A percentile compares a stretch with the other conserved stretches of the same genome.
Evolutionary conservation across 1,140 invertebrate genomes (phyloP).

Genomic region (Teleogryllus occipitalis): DNA sequence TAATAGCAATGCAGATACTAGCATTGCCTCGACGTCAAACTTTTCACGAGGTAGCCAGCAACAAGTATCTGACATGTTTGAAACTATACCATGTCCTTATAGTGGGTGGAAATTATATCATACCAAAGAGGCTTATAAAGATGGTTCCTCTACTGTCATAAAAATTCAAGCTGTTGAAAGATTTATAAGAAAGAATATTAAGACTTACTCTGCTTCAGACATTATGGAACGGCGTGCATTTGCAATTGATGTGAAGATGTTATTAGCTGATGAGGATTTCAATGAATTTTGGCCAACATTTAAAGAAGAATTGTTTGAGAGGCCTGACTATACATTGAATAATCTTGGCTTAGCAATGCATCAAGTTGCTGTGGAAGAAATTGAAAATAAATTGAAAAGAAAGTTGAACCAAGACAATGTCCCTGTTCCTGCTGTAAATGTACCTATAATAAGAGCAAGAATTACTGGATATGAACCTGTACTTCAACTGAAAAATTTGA

Average conservation of each 20-base stretch:
- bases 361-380: conserved; percentile 37
- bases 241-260: conserved; percentile 51
- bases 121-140: conserved; percentile 42
- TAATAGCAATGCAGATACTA: not conserved
- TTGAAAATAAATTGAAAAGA: conserved; percentile 25
- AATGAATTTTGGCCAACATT: conserved; percentile 50
- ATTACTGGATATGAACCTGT: conserved; percentile 61
- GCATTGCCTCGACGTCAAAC: not conserved
- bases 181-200: conserved; percentile 46
- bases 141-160: conserved; percentile 36
- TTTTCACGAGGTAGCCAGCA: not conserved
- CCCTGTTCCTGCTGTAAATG: conserved; percentile 26
- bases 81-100: conserved; percentile 13
- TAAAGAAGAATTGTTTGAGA: conserved; percentile 52
- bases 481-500: conserved; percentile 61
- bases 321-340: conserved; percentile 52
- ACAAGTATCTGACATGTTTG: conserved; percentile 12
- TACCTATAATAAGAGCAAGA: conserved; percentile 50
- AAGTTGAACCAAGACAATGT: conserved; percentile 20
- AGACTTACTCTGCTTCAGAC: conserved; percentile 45
- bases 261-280: conserved; percentile 52
- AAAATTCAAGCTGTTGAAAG: conserved; percentile 45
- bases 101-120: conserved; percentile 21
- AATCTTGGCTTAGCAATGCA: conserved; percentile 64
- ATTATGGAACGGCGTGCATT: conserved; percentile 54